Evolutionary conservation across 1,140 invertebrate species (phyloP).

Genomic region (Drosophila tropicalis): DNA sequence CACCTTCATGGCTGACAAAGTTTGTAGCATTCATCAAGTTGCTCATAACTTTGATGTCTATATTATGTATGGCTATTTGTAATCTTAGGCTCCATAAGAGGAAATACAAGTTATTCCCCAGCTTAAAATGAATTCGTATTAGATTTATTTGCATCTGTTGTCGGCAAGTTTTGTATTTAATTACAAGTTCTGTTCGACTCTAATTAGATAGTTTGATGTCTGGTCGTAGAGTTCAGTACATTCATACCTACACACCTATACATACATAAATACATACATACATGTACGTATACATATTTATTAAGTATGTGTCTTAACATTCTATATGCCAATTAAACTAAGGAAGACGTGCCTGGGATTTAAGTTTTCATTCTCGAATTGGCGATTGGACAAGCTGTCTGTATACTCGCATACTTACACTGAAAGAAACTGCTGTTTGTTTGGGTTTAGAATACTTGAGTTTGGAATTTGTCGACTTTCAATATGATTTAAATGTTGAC

Average conservation of each 20-base stretch:
- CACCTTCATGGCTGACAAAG: slow-evolving; percentile 77
- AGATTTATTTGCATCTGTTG: slow-evolving; percentile 1
- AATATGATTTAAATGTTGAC: neutral
- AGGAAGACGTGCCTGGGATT: slow-evolving; percentile 14
- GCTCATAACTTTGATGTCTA: slow-evolving; percentile 61
- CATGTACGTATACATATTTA: slow-evolving; percentile 15
- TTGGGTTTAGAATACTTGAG: no score
- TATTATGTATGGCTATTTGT: slow-evolving; percentile 43
- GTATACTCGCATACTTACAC: neutral
- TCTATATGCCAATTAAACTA: slow-evolving; percentile 17
- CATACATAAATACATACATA: neutral
- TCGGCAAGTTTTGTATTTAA: slow-evolving; percentile 37
- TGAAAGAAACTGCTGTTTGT: neutral
- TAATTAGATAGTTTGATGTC: slow-evolving; percentile 46
- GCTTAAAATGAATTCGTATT: neutral
- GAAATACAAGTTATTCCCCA: slow-evolving; percentile 19
- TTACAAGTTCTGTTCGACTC: slow-evolving; percentile 20
- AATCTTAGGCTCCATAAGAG: slow-evolving; percentile 13
- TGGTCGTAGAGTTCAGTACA: slow-evolving; percentile 10
- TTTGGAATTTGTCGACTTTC: neutral
- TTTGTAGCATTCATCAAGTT: slow-evolving; percentile 23
- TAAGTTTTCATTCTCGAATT: neutral
- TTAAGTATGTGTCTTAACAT: slow-evolving; percentile 40
- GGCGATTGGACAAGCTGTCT: no score
- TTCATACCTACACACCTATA: no score